Evolutionary conservation across 2,888 invertebrate species (phyloP), one percentile per base, ranked within the genome.

Genomic region (Mesorhabditis spiculigera): DNA sequence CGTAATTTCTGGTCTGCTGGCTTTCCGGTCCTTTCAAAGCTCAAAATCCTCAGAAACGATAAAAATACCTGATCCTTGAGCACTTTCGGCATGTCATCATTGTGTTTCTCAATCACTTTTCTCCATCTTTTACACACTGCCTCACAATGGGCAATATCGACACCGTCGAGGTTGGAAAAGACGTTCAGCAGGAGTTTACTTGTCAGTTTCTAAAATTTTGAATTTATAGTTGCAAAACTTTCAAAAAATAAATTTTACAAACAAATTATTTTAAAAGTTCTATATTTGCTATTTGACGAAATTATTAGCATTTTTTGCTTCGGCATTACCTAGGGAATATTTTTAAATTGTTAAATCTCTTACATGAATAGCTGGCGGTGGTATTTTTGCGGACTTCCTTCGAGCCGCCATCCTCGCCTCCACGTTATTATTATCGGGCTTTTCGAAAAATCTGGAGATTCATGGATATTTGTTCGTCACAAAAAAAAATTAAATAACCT

Each of bases 21-120:
- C 66, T 61, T 70, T n/a, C n/a, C 28, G 28, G 28, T 28, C 28
- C 28, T 28, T 28, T 28, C 28, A 28, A 28, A 28, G 28, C 28
- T 28, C 28, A 28, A 28, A 28, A 28, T 28, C 3, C 28, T 28
- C 28, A 28, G 3, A 28, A 28, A 28, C 28, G 1, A 42, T 10
- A 5, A 44, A 58, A 42, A 6, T 66, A 81, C 81, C 74, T 81
- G 81, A 71, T 81, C 81, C 16, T 73, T 73, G 28, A 68, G 68
- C 6, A 77, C 68, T 66, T 77, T 78, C 0, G 74, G 74, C 63
- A 78, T 67, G 0, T 66, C 50, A 16, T 67, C 68, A n/a, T 68
- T 45, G 45, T 74, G 70, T 4, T 69, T 64, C 5, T 68, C 68
- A n/a, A 81, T 72, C 0, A 74, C 63, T 45, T 67, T 50, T 45